phyloP scores from a whole-genome alignment of 2,113 vertebrate genomes.

The Odobenus rosmarus region DNA sequence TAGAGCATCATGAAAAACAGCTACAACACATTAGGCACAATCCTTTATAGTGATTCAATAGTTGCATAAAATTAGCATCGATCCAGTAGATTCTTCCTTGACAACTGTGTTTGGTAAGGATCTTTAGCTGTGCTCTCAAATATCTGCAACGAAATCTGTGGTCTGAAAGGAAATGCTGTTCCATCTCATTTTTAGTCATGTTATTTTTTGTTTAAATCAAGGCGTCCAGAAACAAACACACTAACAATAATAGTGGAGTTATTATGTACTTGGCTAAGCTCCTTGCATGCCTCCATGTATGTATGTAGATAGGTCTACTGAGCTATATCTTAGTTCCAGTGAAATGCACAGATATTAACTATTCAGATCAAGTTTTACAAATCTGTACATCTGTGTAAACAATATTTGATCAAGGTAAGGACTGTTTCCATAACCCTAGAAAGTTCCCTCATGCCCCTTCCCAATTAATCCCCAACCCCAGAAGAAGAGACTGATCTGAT shows the following conservation, averaged over 20 bases:
- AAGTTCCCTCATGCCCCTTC: background rate
- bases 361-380: background rate
- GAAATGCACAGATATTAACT: background rate
- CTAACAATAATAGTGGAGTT: background rate
- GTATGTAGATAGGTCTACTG: background rate
- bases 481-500: background rate
- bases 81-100: conserved; percentile 11
- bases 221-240: background rate
- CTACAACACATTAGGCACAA: conserved; percentile 41
- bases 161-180: background rate
- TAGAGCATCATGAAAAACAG: conserved; percentile 51
- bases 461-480: background rate
- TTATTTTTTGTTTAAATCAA: background rate
- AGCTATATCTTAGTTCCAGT: background rate
- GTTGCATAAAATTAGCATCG: conserved; percentile 63
- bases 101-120: background rate
- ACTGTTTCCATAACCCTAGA: background rate
- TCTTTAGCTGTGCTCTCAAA: background rate
- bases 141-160: background rate
- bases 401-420: background rate
- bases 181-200: background rate
- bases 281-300: background rate
- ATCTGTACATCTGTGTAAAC: background rate
- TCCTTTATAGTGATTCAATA: conserved; percentile 27
- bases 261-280: background rate